Conservation (phyloP, 2,797 vertebrate genomes). For the Danionella dracula region DNA sequence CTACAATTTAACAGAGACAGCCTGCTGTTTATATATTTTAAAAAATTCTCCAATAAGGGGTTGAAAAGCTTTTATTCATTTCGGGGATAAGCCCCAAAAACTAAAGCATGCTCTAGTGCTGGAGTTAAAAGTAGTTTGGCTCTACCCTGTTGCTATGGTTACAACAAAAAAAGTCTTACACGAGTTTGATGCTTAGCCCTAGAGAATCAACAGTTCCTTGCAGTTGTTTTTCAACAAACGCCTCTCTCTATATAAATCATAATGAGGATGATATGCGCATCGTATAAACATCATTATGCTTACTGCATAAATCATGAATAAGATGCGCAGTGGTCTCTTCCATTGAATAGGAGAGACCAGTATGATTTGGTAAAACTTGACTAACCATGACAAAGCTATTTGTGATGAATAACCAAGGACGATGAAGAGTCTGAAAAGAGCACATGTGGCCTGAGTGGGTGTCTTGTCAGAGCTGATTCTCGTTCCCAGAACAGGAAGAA, state of each 20-base stretch:
- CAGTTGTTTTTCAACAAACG: constrained; percentile 27
- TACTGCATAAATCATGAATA: constrained; percentile 41
- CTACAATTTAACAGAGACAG: background rate
- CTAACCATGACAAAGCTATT: background rate
- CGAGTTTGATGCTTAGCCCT: constrained; percentile 32
- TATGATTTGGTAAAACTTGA: constrained; percentile 9
- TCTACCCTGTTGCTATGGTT: constrained; percentile 44
- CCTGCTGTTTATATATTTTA: background rate
- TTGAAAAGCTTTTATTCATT: constrained; percentile 14
- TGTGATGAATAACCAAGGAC: background rate
- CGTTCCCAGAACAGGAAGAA: background rate
- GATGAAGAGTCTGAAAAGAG: background rate
- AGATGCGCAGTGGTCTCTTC: background rate
- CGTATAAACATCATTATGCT: constrained; percentile 32
- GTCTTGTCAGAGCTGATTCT: background rate
- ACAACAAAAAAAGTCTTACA: constrained; percentile 36
- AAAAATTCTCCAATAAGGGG: background rate
- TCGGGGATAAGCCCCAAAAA: too few relatives aligned
- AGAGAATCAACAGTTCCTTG: constrained; percentile 33
- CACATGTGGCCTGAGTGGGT: background rate
- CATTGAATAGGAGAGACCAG: background rate
- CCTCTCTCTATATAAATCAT: constrained; percentile 36
- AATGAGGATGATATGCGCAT: constrained; percentile 19
- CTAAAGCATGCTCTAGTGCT: background rate
- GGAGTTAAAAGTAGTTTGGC: constrained; percentile 15